A percentile compares a stretch with the other conserved stretches of the same genome.
Evolutionary conservation across 2,113 vertebrate genomes (phyloP).

Genomic region (Prietella phreatophila): DNA sequence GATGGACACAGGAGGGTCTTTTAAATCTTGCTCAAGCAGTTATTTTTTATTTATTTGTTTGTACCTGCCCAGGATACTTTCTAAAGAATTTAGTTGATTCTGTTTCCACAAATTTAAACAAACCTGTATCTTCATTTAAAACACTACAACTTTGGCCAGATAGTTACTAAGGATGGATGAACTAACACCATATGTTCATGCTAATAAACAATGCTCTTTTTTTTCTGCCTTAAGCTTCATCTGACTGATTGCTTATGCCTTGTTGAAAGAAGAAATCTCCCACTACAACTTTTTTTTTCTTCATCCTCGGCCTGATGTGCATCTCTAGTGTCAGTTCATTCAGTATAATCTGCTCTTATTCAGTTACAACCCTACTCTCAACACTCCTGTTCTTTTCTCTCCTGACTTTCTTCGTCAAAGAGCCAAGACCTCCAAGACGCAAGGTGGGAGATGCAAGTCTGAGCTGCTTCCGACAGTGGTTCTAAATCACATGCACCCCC

Average conservation of each 20-base stretch:
- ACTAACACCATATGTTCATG: neutral
- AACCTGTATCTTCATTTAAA: neutral
- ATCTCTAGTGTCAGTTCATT: neutral
- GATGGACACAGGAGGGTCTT: neutral
- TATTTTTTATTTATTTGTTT: neutral
- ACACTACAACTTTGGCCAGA: neutral
- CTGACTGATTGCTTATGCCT: neutral
- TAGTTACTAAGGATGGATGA: neutral
- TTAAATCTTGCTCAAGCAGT: neutral
- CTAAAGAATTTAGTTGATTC: too few relatives aligned
- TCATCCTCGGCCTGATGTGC: neutral
- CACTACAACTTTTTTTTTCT: neutral
- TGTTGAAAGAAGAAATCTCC: neutral
- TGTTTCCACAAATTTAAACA: too few relatives aligned
- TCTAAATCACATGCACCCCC: constrained; percentile 1
- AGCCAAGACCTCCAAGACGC: constrained; percentile 31
- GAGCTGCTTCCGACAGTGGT: constrained; percentile 21
- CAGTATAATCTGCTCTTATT: neutral
- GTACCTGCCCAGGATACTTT: neutral
- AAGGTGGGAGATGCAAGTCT: constrained; percentile 28
- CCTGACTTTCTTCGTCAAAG: constrained; percentile 35
- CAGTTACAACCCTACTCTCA: neutral
- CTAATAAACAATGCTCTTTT: neutral
- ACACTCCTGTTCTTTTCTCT: neutral
- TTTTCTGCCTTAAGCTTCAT: neutral